Evolutionary conservation across 2,113 vertebrate species (phyloP).

Genomic region (Zingel zingel): DNA sequence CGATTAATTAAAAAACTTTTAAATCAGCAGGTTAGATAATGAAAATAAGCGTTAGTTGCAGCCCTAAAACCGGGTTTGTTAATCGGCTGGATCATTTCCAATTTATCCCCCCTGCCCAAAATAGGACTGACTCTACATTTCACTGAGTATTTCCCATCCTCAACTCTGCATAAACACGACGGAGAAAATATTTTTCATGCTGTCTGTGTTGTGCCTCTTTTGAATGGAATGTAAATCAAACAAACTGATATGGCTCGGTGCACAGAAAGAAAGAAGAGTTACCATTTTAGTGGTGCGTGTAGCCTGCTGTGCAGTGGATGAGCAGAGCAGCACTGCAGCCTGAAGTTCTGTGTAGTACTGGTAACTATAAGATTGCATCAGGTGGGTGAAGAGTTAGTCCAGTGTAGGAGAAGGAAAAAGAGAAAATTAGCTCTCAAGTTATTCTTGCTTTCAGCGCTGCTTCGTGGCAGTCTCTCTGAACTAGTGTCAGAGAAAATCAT

Average conservation of each 20-base stretch:
- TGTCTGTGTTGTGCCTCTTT: conserved; percentile 20
- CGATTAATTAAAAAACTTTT: background rate
- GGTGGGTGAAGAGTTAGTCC: conserved; percentile 42
- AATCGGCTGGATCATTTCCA: background rate
- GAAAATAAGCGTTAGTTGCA: background rate
- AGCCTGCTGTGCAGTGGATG: conserved; percentile 11
- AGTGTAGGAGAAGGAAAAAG: background rate
- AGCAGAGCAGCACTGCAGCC: conserved; percentile 20
- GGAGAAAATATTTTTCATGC: conserved; percentile 31
- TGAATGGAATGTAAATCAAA: conserved; percentile 53
- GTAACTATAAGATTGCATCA: conserved; percentile 27
- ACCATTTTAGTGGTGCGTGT: conserved; percentile 9
- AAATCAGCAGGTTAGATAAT: background rate
- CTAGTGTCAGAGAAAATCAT: conserved; percentile 70
- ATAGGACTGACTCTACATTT: background rate
- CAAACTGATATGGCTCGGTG: conserved; percentile 28
- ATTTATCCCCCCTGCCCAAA: background rate
- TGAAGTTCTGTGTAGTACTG: background rate
- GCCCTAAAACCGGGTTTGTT: background rate
- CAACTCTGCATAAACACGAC: conserved; percentile 6
- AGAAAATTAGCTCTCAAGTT: conserved; percentile 49
- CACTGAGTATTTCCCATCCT: conserved; percentile 42
- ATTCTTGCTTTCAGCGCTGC: conserved; percentile 45
- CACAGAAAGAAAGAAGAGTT: conserved; percentile 29
- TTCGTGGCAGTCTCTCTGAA: conserved; percentile 57